Conservation (phyloP, 2,888 invertebrate species). For the Limnephilus marmoratus region DNA sequence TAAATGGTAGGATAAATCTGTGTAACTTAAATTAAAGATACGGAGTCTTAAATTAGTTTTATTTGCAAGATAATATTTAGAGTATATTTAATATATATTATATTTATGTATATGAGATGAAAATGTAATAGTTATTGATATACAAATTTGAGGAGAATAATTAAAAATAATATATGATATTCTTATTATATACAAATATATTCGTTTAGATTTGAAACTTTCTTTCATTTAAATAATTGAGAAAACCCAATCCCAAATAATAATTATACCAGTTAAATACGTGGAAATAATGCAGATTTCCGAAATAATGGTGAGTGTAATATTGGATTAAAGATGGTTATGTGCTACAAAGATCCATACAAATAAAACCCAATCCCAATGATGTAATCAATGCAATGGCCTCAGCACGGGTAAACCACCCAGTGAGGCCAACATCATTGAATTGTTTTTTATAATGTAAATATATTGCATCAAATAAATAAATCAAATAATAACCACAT, state of each 20-base stretch:
- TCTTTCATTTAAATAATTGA: constrained; percentile 38
- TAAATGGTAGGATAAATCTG: constrained; percentile 46
- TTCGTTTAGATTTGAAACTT: constrained; percentile 65
- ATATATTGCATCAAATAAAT: no score
- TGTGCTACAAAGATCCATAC: no score
- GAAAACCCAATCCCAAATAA: background rate
- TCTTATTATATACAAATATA: constrained; percentile 65
- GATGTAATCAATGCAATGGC: background rate
- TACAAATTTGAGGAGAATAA: constrained; percentile 61
- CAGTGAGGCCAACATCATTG: no score
- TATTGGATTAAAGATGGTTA: background rate
- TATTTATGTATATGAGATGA: constrained; percentile 46
- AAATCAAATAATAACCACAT: no score
- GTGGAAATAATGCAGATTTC: background rate
- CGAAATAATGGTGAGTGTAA: background rate
- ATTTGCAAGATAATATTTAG: constrained; percentile 52
- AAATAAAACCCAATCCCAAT: background rate
- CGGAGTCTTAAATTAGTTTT: constrained; percentile 50
- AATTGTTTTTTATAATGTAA: no score
- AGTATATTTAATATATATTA: constrained; percentile 59
- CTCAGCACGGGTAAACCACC: no score
- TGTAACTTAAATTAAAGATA: constrained; percentile 53
- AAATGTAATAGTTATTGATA: constrained; percentile 60
- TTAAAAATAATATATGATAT: constrained; percentile 63
- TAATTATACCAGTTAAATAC: no score